phyloP scores from a whole-genome alignment of 64 coral and sea anemone species.

The Montipora sp. region DNA sequence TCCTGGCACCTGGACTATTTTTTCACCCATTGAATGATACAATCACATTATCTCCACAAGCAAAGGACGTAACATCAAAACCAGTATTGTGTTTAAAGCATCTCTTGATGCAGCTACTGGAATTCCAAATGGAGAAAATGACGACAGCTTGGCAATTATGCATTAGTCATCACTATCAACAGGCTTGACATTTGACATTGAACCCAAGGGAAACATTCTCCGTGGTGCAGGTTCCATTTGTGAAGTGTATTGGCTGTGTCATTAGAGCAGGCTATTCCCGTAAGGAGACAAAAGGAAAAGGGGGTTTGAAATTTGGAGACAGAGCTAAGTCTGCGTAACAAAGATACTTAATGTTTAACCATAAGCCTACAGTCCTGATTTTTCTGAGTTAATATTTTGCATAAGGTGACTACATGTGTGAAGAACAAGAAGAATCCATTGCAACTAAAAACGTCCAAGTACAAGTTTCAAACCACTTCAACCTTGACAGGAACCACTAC shows the following conservation, averaged over 20 bases:
- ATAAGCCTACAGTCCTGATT: too few relatives aligned
- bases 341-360: too few relatives aligned
- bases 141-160: slow-evolving; percentile 2
- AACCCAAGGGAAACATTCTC: not conserved
- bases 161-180: not conserved
- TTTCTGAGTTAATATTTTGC: too few relatives aligned
- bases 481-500: too few relatives aligned
- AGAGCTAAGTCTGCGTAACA: too few relatives aligned
- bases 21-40: slow-evolving; percentile 17
- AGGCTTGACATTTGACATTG: slow-evolving; percentile 29
- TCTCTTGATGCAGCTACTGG: slow-evolving; percentile 25
- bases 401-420: too few relatives aligned
- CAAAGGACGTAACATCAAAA: slow-evolving; percentile 54
- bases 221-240: slow-evolving; percentile 11
- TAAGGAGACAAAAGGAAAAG: too few relatives aligned
- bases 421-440: too few relatives aligned
- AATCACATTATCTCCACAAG: slow-evolving; percentile 27
- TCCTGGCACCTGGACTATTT: slow-evolving; percentile 38
- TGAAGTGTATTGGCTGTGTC: slow-evolving; percentile 20
- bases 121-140: not conserved
- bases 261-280: slow-evolving; percentile 24
- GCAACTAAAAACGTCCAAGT: too few relatives aligned
- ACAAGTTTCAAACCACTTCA: too few relatives aligned
- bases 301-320: too few relatives aligned
- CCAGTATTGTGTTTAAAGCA: slow-evolving; percentile 31